Conservation (phyloP, 2,113 vertebrate species). For the Planiliza haematocheilus region DNA sequence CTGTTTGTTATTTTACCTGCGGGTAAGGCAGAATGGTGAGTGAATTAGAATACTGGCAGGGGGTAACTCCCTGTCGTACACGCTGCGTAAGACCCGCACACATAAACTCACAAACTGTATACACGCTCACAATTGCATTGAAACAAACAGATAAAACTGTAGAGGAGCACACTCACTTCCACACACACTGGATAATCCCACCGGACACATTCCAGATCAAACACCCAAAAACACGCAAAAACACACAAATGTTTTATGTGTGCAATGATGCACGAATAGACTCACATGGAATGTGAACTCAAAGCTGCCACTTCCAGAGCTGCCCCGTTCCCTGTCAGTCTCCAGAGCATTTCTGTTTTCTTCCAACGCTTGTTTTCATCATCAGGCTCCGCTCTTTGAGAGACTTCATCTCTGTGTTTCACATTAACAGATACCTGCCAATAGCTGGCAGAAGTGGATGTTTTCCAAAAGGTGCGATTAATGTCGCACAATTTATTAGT, state of each 20-base stretch:
- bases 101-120: not conserved
- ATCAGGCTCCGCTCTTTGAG: constrained; percentile 1
- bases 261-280: not conserved
- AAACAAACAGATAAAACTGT: not conserved
- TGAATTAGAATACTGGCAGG: constrained; percentile 60
- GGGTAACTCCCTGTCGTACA: constrained; percentile 43
- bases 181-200: not conserved
- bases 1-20: constrained; percentile 65
- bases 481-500: constrained; percentile 56
- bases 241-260: not conserved
- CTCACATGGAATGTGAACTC: constrained; percentile 4
- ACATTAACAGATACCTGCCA: constrained; percentile 41
- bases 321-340: constrained; percentile 15
- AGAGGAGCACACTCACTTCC: not conserved
- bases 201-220: not conserved
- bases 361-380: constrained; percentile 39
- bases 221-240: not conserved
- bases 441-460: constrained; percentile 42
- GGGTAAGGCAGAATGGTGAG: constrained; percentile 51
- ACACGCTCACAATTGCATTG: not conserved
- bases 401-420: constrained; percentile 2
- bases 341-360: constrained; percentile 28
- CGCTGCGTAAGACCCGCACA: not conserved
- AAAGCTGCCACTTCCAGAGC: constrained; percentile 5
- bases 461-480: constrained; percentile 61